Evolutionary conservation across 2,113 vertebrate species (phyloP).

Genomic region (Ammodytes dubius): DNA sequence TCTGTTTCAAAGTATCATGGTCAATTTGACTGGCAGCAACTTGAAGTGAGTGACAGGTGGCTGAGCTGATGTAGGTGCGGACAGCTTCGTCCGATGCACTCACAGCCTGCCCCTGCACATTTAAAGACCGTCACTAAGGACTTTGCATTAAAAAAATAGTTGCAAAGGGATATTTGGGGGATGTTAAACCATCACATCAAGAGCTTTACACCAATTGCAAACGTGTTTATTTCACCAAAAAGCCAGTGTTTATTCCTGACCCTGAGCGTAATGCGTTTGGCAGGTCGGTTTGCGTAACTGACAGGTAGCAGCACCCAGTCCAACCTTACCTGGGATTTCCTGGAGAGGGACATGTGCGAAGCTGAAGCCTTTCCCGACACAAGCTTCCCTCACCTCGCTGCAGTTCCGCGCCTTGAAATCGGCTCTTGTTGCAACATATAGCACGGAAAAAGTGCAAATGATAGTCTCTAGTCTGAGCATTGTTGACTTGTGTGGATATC

Average conservation of each 20-base stretch:
- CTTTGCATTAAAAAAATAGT: constrained; percentile 13
- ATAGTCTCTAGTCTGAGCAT: constrained; percentile 81
- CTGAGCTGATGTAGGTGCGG: constrained; percentile 4
- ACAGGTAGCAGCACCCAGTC: background rate
- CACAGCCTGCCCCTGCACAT: background rate
- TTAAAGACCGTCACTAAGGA: background rate
- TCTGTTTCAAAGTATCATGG: constrained; percentile 20
- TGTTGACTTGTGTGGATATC: constrained; percentile 66
- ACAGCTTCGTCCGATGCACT: constrained; percentile 2
- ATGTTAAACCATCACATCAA: constrained; percentile 5
- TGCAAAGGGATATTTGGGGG: background rate
- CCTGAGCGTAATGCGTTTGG: background rate
- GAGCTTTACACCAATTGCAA: background rate
- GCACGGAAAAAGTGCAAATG: constrained; percentile 84
- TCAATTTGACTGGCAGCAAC: background rate
- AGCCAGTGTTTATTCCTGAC: background rate
- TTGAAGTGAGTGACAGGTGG: constrained; percentile 68
- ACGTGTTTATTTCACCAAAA: background rate
- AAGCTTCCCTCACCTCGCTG: constrained; percentile 91
- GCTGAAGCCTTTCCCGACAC: constrained; percentile 90
- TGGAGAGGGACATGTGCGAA: constrained; percentile 90
- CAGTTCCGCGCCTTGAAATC: constrained; percentile 91
- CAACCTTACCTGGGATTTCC: constrained; percentile 93
- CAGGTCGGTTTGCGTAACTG: background rate
- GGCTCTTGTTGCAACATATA: constrained; percentile 81